Evolutionary conservation across 2,888 invertebrate genomes (phyloP).

Genomic region (Melangyna quadrimaculata): DNA sequence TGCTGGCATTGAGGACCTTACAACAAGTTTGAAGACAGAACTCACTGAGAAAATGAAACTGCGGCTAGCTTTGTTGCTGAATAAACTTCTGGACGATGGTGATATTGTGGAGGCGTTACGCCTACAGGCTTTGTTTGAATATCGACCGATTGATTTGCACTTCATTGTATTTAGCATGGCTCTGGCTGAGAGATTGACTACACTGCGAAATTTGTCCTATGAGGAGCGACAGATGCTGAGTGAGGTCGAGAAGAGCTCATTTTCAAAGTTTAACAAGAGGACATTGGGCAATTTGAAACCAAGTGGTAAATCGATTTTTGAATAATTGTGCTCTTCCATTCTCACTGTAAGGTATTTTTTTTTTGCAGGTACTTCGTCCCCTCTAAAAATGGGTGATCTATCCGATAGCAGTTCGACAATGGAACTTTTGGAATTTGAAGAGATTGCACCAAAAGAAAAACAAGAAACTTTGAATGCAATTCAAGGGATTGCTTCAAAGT

Average conservation of each 20-base stretch:
- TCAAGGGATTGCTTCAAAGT: conserved; percentile 82
- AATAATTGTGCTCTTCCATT: neutral
- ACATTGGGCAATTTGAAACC: conserved; percentile 74
- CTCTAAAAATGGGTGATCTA: conserved; percentile 73
- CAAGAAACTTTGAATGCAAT: conserved; percentile 80
- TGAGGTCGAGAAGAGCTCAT: conserved; percentile 80
- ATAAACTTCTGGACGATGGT: conserved; percentile 82
- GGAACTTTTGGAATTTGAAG: conserved; percentile 78
- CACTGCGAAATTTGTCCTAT: conserved; percentile 83
- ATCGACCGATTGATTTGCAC: conserved; percentile 82
- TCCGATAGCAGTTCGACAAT: conserved; percentile 77
- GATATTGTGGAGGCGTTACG: conserved; percentile 84
- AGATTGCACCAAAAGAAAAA: conserved; percentile 79
- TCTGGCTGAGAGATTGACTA: conserved; percentile 84
- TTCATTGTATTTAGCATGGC: conserved; percentile 84
- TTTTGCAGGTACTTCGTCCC: conserved; percentile 61
- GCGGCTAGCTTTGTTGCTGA: conserved; percentile 80
- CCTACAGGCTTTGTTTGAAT: conserved; percentile 81
- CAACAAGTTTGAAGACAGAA: conserved; percentile 75
- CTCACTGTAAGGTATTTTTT: fast-evolving
- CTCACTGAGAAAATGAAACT: conserved; percentile 76
- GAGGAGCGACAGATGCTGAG: conserved; percentile 84
- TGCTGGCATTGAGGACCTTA: conserved; percentile 79
- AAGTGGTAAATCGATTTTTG: conserved; percentile 12
- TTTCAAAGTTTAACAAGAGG: conserved; percentile 80